Percentiles rank a stretch among this genome's conserved stretches.
Conservation (phyloP, 2,113 vertebrate species). For the Xyrauchen texanus region DNA sequence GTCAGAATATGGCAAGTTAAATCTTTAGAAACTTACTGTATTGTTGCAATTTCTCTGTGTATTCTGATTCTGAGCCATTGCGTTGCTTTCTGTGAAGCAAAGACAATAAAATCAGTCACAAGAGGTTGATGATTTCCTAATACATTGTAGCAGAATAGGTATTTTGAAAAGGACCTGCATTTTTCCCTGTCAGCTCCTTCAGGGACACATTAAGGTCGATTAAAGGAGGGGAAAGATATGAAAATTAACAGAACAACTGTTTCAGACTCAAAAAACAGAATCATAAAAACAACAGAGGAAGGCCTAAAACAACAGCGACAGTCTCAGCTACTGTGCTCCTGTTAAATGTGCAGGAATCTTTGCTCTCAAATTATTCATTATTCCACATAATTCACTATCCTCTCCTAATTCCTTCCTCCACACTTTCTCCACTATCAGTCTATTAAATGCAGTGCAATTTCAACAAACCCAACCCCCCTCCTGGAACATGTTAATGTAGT, state of each 20-base stretch:
- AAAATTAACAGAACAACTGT: conserved; percentile 30
- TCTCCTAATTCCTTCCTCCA: conserved; percentile 29
- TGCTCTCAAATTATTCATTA: conserved; percentile 18
- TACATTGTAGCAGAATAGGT: conserved; percentile 9
- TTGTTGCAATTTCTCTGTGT: conserved; percentile 97
- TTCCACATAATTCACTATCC: too few relatives aligned
- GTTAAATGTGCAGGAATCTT: not conserved
- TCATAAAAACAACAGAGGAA: not conserved
- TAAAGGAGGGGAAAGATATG: conserved; percentile 3
- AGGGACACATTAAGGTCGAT: conserved; percentile 33
- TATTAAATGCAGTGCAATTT: conserved; percentile 38
- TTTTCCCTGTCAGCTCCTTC: not conserved
- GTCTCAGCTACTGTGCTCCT: not conserved
- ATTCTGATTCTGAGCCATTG: conserved; percentile 88
- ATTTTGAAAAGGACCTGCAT: not conserved
- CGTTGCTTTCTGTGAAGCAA: conserved; percentile 86
- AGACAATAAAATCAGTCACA: conserved; percentile 52
- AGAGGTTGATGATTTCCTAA: not conserved
- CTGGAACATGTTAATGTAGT: conserved; percentile 73
- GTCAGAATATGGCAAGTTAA: not conserved
- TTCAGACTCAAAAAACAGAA: too few relatives aligned
- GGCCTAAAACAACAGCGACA: not conserved
- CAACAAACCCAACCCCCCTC: conserved; percentile 38
- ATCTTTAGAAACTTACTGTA: conserved; percentile 85
- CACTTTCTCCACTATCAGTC: conserved; percentile 21